Evolutionary conservation across 2,888 invertebrate genomes (phyloP), one percentile per base, ranked within the genome.

Genomic region (Ischnus inquisitorius): DNA sequence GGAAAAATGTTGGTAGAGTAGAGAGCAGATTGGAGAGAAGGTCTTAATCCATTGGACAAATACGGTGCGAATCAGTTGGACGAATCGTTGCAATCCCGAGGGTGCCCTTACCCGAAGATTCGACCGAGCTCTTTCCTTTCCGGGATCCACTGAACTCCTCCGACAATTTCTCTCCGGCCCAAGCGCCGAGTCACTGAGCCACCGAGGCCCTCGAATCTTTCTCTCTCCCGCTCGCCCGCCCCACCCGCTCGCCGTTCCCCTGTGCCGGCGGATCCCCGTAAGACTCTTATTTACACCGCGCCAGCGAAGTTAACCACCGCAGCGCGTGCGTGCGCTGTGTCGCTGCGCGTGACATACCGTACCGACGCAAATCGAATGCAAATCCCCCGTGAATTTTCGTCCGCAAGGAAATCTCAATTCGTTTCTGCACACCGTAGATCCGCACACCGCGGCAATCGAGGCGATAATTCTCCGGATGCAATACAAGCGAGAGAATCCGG

Each of bases 1-100:
- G 71, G 41, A 43, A 60, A 76, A 39, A 46, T 19, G 48, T 57
- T 22, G 72, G 43, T 2, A 10, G 19, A 79, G 5, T 48, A 25
- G 34, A 16, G 48, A 48, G 19, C 1, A 39, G 34, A 16, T 43
- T 16, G 74, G 57, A 67, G 54, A 75, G 64, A 69, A 57, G 41
- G 51, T 82, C 64, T 81, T 83, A 77, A 69, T 80, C 72, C 54
- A 48, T 46, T n/a, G 54, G 43, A 77, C 67, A 77, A 71, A 57
- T 77, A 54, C 74, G 69, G 68, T 34, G 62, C 39, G 77, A 72
- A 67, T 78, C 67, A 76, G 79, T 48, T 71, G 82, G 78, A 62
- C 57, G 79, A 76, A 65, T 69, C 75, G 41, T 28, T 77, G 68
- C 60, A 28, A 4, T 34, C 69, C 69, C 78, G 12, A 28, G 69